phyloP scores from a whole-genome alignment of 1,140 invertebrate genomes.

The Atta cephalotes region DNA sequence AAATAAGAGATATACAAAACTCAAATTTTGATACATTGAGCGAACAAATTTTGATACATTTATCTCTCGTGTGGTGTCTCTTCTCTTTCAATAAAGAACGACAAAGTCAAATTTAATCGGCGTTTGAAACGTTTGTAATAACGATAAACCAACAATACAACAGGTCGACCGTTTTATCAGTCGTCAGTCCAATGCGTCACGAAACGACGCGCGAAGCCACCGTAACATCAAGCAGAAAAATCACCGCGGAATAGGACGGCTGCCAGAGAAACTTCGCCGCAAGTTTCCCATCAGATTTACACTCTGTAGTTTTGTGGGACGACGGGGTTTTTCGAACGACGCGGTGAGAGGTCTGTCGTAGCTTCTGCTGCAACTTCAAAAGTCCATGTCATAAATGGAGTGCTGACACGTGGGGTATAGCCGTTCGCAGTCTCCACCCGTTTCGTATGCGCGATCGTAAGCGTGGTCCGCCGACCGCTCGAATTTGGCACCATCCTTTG shows the following conservation, averaged over 20 bases:
- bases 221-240: conserved; percentile 54
- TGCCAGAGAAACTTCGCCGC: conserved; percentile 54
- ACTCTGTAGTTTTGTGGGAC: neutral
- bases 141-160: conserved; percentile 28
- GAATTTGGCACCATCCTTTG: conserved; percentile 81
- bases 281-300: conserved; percentile 38
- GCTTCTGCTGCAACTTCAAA: conserved; percentile 72
- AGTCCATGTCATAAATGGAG: conserved; percentile 83
- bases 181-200: neutral
- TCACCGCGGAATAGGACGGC: conserved; percentile 22
- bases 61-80: neutral
- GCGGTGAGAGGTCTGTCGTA: conserved; percentile 11
- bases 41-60: neutral
- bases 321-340: neutral
- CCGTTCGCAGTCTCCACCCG: conserved; percentile 83
- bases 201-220: neutral
- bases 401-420: conserved; percentile 85
- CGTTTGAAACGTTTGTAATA: conserved; percentile 9
- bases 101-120: neutral
- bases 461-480: conserved; percentile 88
- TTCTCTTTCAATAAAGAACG: neutral
- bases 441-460: conserved; percentile 89
- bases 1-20: neutral
- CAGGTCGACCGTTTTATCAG: conserved; percentile 22
- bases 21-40: neutral